Evolutionary conservation across 2,888 invertebrate genomes (phyloP).

Genomic region (Epiblema foenella): DNA sequence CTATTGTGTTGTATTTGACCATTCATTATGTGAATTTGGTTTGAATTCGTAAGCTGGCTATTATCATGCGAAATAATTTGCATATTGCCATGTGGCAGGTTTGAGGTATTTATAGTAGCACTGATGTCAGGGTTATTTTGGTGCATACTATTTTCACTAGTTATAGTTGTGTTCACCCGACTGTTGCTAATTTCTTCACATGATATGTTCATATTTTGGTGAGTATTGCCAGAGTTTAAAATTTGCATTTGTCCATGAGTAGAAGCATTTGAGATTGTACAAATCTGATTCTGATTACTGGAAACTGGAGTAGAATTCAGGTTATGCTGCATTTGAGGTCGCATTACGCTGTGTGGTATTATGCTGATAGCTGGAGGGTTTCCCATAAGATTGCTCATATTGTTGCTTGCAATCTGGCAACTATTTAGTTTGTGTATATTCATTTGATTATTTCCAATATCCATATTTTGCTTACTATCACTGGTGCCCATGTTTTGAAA

Average conservation of each 20-base stretch:
- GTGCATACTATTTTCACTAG: conserved; percentile 67
- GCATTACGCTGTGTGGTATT: conserved; percentile 75
- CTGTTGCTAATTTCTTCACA: conserved; percentile 75
- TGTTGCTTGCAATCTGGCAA: conserved; percentile 74
- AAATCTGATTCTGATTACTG: conserved; percentile 77
- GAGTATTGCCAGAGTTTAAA: conserved; percentile 72
- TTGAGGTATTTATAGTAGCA: conserved; percentile 63
- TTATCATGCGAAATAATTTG: conserved; percentile 75
- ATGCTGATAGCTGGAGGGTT: conserved; percentile 73
- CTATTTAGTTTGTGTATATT: conserved; percentile 77
- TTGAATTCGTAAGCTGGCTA: conserved; percentile 65
- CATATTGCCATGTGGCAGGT: conserved; percentile 73
- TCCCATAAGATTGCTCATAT: conserved; percentile 56
- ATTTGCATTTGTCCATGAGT: conserved; percentile 75
- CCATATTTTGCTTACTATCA: conserved; percentile 71
- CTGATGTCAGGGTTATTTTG: conserved; percentile 68
- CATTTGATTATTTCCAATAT: conserved; percentile 68
- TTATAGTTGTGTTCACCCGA: conserved; percentile 66
- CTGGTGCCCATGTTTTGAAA: conserved; percentile 76
- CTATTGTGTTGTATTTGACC: conserved; percentile 80
- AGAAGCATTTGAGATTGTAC: conserved; percentile 68
- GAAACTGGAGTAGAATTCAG: conserved; percentile 69
- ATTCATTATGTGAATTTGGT: conserved; percentile 81
- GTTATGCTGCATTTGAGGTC: conserved; percentile 70
- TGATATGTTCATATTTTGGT: conserved; percentile 75